Percentiles rank a stretch among this genome's conserved stretches.
These are phyloP conservation scores for Bryconaethiops microstoma DNA, from an alignment of 2,797 vertebrate genomes.

Conservation along the genomic window DNA sequence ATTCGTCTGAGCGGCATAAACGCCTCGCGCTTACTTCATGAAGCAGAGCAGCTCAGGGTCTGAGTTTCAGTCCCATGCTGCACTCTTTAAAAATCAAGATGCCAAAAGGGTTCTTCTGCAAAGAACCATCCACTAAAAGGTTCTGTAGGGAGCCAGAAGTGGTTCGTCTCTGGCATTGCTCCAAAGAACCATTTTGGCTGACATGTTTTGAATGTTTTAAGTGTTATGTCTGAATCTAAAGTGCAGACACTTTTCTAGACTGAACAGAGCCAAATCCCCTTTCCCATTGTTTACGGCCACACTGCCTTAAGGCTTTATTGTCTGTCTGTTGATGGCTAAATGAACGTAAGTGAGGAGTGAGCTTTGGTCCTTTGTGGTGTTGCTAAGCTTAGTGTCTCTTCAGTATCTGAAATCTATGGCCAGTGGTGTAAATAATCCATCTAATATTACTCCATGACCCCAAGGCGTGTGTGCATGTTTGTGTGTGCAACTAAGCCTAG, in stretches of 20 bases:
- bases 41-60: constrained; percentile 12
- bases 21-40: constrained; percentile 70
- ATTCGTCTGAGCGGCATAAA: constrained; percentile 87
- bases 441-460: constrained; percentile 54
- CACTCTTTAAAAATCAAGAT: background rate
- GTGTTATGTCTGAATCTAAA: background rate
- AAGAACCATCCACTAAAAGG: background rate
- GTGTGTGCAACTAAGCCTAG: constrained; percentile 37
- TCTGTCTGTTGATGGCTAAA: constrained; percentile 21
- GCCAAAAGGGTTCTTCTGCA: background rate
- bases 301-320: background rate
- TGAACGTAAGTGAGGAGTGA: constrained; percentile 3
- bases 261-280: constrained; percentile 5
- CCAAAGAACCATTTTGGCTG: background rate
- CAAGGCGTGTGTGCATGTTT: constrained; percentile 8
- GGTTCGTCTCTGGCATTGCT: background rate
- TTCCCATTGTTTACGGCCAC: constrained; percentile 1
- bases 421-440: constrained; percentile 57
- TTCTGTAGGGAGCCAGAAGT: background rate
- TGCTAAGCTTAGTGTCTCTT: constrained; percentile 18
- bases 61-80: background rate
- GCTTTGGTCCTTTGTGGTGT: constrained; percentile 29
- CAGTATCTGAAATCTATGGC: constrained; percentile 46
- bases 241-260: constrained; percentile 10
- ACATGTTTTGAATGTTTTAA: background rate